Conservation (phyloP, 2,113 vertebrate species). For the Oostethus manadensis region DNA sequence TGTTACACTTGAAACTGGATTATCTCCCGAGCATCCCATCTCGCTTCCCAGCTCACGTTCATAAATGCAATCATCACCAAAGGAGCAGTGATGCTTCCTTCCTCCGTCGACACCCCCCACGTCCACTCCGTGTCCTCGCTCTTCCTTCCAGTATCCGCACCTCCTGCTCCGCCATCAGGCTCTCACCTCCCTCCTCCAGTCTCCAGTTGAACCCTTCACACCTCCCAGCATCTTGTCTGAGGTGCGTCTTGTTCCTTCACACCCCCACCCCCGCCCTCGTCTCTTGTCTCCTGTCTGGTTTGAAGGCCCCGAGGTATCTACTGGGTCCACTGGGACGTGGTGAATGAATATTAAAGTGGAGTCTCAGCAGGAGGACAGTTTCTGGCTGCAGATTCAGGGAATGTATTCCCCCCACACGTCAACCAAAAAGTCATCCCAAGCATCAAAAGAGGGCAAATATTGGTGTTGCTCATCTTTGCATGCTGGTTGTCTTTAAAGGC, state of each 20-base stretch:
- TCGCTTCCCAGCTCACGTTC: too few relatives aligned
- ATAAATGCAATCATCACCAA: not conserved
- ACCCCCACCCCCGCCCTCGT: slow-evolving; percentile 12
- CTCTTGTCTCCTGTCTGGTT: slow-evolving; percentile 14
- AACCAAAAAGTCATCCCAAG: slow-evolving; percentile 4
- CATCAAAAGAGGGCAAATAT: not conserved
- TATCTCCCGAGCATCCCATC: not conserved
- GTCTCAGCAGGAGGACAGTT: slow-evolving; percentile 20
- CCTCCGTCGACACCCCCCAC: not conserved
- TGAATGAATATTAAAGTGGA: slow-evolving; percentile 29
- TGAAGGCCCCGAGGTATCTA: slow-evolving; percentile 28
- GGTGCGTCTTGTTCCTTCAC: slow-evolving; percentile 13
- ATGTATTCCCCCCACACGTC: not conserved
- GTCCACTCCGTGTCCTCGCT: not conserved
- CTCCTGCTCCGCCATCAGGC: not conserved
- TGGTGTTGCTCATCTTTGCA: not conserved
- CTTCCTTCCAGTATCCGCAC: not conserved
- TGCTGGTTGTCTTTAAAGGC: too few relatives aligned
- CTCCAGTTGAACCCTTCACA: slow-evolving; percentile 8
- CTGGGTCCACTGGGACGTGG: slow-evolving; percentile 4
- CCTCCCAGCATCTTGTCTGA: slow-evolving; percentile 4
- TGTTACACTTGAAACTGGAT: slow-evolving; percentile 35
- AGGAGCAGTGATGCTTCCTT: not conserved
- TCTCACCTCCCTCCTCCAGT: not conserved
- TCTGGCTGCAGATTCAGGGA: slow-evolving; percentile 2